Base-by-base conservation (phyloP, 2,888 invertebrate species). In the Lampropteryx suffumata region DNA sequence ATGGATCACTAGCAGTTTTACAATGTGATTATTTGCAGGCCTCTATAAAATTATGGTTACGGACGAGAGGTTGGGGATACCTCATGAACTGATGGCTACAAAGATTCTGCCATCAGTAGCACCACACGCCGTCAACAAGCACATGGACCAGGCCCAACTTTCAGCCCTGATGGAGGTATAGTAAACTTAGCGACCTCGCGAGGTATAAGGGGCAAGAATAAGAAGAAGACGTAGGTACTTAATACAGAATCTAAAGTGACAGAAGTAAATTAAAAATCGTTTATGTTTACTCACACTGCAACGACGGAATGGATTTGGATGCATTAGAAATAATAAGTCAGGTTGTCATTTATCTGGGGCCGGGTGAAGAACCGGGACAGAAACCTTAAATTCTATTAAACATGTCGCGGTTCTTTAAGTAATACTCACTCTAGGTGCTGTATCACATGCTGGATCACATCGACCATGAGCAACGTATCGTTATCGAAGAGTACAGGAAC, bases 381-480 rank as follows among this genome's bases (percentile, higher is more conserved):
- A n/a, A n/a, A n/a, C n/a, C n/a, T n/a, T n/a, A n/a, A n/a, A n/a
- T n/a, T n/a, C n/a, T n/a, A n/a, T n/a, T n/a, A n/a, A n/a, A n/a
- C n/a, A n/a, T n/a, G n/a, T n/a, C n/a, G n/a, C n/a, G n/a, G n/a
- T n/a, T n/a, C n/a, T n/a, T n/a, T n/a, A n/a, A n/a, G n/a, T n/a
- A n/a, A n/a, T 17, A 34, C 21, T 2, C 24, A 5, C 7, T 10
- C n/a, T 27, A 93, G 92, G 95, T 98, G 36, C 91, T 98, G 50
- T 96, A 97, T 75, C 97, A 98, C 68, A 98, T 99, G 98, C 88
- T 99, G 70, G 95, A 95, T 70, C 95, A 94, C 73, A 96, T 97
- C 59, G 97, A 97, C 76, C 93, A 97, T 12, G 13, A 53, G 9
- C 51, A 52, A 12, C 42, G 46, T 24, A 47, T 52, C 26, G 46